phyloP scores from a whole-genome alignment of 2,888 invertebrate genomes.

The Hyppa rectilinea region DNA sequence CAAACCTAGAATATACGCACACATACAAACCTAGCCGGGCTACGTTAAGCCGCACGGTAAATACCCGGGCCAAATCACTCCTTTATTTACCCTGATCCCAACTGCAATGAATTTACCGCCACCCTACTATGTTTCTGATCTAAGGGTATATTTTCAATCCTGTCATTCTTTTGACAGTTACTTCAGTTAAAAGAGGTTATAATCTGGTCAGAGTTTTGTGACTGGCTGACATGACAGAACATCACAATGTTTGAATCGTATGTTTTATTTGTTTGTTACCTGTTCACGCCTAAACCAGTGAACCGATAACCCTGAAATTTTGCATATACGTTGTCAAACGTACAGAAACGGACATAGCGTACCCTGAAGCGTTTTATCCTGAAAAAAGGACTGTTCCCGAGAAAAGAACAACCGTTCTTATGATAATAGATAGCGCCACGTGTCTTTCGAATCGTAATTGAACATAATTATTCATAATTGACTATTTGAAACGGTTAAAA shows the following conservation, averaged over 20 bases:
- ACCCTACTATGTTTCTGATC: neutral
- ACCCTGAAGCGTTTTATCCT: no score
- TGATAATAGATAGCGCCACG: no score
- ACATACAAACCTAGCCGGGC: neutral
- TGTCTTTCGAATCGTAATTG: no score
- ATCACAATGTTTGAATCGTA: conserved; percentile 12
- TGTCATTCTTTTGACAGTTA: neutral
- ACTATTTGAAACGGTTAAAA: no score
- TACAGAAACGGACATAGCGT: no score
- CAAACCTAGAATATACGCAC: conserved; percentile 5
- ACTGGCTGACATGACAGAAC: neutral
- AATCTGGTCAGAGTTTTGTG: neutral
- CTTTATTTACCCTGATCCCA: conserved; percentile 4
- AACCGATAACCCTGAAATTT: no score
- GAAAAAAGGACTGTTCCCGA: no score
- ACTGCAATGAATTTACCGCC: neutral
- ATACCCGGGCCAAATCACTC: conserved; percentile 10
- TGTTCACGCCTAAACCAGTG: no score
- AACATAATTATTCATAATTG: no score
- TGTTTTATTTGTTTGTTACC: no score
- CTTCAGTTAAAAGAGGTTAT: neutral
- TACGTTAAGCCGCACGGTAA: conserved; percentile 16
- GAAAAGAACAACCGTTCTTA: no score
- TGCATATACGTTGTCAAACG: no score
- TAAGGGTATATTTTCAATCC: neutral